Base-by-base conservation (phyloP, 64 coral and sea anemone species). In the Pocillopora damicornis region DNA sequence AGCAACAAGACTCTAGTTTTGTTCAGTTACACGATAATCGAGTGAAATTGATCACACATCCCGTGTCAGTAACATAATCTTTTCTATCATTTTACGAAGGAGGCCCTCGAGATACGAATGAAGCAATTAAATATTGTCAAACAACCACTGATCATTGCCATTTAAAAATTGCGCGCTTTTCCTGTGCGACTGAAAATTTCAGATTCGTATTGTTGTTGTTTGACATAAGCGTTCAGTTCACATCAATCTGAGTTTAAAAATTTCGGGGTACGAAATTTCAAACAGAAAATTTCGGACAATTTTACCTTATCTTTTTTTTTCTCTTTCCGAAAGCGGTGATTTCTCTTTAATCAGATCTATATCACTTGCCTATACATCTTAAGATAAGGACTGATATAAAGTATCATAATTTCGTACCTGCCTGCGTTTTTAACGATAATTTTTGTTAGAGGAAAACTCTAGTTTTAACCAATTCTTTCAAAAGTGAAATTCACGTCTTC, bases 111-210 rank as follows among this genome's bases (percentile, higher is more conserved):
- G 81, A 85, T 72, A 69, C 64, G 11, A 72, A 85, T 57, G 57
- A 63, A 73, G 81, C 65, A 85, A 72, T 85, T 85, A 72, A 85
- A 73, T 13, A 18, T 57, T 23, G 35, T 71, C 67, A 85, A 61
- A 73, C 26, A 85, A 85, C 71, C 65, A 30, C 6, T 11, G 38
- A 72, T 73, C 35, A 42, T 45, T 26, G 36, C 42, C 22, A 20
- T 72, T 18, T 0, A 36, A 12, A 5, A 25, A 11, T 63, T 37
- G 17, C 12, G 20, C 45, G 8, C 69, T 71, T 23, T 30, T 51
- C 35, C 4, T 85, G 26, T 57, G 68, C 2, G 42, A 51, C 42
- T 51, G 13, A 79, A 23, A 38, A 72, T 36, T 20, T 26, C 61
- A 35, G 35, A 83, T 67, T 83, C 9, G 12, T 37, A 2, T 42